Percentiles rank a stretch among this genome's conserved stretches.
These are phyloP conservation scores for Pogonocichla stellata DNA, from an alignment of 2,113 vertebrate genomes.

Conservation along the genomic window DNA sequence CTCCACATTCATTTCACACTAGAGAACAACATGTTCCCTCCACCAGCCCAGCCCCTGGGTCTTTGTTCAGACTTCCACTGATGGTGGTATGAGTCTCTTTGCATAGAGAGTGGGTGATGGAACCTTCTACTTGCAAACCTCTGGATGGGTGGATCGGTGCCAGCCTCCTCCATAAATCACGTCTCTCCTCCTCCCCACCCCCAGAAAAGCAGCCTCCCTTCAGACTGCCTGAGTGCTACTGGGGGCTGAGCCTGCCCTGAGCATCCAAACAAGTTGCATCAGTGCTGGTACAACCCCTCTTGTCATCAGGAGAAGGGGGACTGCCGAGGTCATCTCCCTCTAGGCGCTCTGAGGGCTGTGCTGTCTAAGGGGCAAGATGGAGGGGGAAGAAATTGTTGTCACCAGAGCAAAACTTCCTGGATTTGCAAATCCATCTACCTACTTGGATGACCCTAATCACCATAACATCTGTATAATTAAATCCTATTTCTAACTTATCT, in stretches of 20 bases:
- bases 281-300: not conserved
- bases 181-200: not conserved
- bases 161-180: not conserved
- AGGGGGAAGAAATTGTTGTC: not conserved
- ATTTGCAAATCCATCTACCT: slow-evolving; percentile 38
- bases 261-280: not conserved
- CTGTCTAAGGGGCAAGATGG: not conserved
- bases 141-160: not conserved
- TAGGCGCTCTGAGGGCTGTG: not conserved
- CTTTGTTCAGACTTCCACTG: slow-evolving; percentile 31
- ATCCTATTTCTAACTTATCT: slow-evolving; percentile 17
- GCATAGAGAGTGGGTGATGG: slow-evolving; percentile 26
- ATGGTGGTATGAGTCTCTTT: not conserved
- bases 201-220: not conserved
- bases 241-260: not conserved
- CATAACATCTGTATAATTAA: slow-evolving; percentile 49
- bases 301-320: not conserved
- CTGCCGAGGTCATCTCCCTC: not conserved
- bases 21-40: slow-evolving; percentile 20
- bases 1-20: not conserved
- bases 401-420: slow-evolving; percentile 4
- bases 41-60: slow-evolving; percentile 6
- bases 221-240: not conserved
- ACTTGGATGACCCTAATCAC: slow-evolving; percentile 19
- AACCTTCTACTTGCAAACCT: slow-evolving; percentile 41